Base-by-base conservation (phyloP, 2,113 vertebrate genomes). In the Paracanthobrama guichenoti region DNA sequence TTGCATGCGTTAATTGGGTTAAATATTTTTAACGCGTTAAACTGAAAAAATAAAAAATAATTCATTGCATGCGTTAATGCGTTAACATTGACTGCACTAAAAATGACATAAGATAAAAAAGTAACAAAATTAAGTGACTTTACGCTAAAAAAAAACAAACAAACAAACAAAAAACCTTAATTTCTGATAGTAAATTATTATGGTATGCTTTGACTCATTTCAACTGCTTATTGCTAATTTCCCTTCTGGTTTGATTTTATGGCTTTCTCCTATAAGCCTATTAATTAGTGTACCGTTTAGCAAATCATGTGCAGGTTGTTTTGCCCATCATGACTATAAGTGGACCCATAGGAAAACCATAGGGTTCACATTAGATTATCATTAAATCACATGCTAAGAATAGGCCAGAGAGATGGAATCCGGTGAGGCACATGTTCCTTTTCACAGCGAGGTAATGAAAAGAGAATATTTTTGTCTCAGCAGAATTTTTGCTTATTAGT, bases 331-430 rank as follows among this genome's bases (percentile, higher is more conserved):
- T 60, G 28, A 59, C 55, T 78, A 3, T 60, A 42, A 60, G 55
- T 0, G 35, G 35, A n/a, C 75, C 31, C 75, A 42, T 4, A 44
- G 75, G 55, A 78, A 78, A 78, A 78, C 55, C 55, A 44, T n/a
- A 46, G 39, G 20, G 42, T 73, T 73, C 22, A 73, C 20, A 46
- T 8, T 18, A 60, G 22, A 78, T 42, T 42, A 60, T 24, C 8
- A 44, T 78, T 42, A 59, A 42, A 42, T 42, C 22, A 16, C 13
- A 48, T n/a, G n/a, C 31, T 42, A 78, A 78, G n/a, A 78, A 60
- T 78, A 60, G 35, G 35, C 12, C 20, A 24, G 31, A n/a, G 74
- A 39, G 16, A 57, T 39, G 7, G 53, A 77, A 57, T 31, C 28
- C 74, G 42, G 1, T 39, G 74, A 39, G 26, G 39, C 35, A 59